Conservation (phyloP, 2,113 vertebrate species). For the Prionailurus bengalensis region DNA sequence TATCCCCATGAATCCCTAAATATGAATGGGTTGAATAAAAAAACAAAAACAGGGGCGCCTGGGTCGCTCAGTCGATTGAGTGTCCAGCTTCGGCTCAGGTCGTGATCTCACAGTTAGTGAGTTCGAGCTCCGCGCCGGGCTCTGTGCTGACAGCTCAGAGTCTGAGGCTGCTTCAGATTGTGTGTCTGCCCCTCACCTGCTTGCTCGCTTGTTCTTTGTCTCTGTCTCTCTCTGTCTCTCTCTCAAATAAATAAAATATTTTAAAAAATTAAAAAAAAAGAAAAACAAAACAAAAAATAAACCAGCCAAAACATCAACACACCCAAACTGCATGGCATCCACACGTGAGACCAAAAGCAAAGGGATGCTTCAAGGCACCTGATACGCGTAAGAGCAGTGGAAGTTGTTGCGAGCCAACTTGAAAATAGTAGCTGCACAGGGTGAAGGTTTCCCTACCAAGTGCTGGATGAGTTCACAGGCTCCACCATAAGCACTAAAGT, state of each 20-base stretch:
- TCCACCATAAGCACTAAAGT: neutral
- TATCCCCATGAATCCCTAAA: neutral
- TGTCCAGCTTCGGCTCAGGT: no score
- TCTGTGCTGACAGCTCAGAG: no score
- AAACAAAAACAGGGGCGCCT: neutral
- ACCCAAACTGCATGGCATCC: rapidly evolving
- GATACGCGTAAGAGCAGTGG: neutral
- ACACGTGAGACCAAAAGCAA: neutral
- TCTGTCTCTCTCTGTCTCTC: no score
- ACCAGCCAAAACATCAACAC: no score
- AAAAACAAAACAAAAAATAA: neutral
- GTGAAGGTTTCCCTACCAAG: neutral
- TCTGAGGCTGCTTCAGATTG: no score
- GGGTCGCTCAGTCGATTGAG: no score
- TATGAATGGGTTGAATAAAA: neutral
- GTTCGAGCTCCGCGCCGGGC: no score
- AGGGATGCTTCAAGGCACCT: neutral
- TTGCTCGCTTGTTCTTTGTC: no score
- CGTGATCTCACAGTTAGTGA: no score
- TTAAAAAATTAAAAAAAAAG: no score
- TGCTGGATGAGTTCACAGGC: neutral
- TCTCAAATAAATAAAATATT: no score
- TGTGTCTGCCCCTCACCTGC: no score
- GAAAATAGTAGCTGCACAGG: neutral
- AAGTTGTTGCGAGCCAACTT: neutral